phyloP scores from a whole-genome alignment of 2,797 vertebrate genomes.

The Phaenicophaeus curvirostris region DNA sequence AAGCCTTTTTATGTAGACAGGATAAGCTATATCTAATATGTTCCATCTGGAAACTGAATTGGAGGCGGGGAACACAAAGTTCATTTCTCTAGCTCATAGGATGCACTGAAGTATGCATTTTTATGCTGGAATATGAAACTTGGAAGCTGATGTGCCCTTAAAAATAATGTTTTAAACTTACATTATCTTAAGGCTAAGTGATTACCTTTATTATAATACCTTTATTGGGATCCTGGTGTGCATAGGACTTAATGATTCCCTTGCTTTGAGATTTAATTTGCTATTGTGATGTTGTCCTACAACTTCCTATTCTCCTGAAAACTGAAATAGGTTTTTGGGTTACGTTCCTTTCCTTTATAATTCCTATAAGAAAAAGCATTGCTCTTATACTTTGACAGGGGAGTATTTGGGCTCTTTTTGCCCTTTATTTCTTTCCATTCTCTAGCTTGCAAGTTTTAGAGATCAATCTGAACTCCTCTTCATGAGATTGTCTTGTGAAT shows the following conservation, averaged over 20 bases:
- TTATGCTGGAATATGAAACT: neutral
- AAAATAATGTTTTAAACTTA: neutral
- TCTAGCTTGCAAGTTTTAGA: neutral
- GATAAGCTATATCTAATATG: rapidly evolving
- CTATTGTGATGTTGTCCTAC: neutral
- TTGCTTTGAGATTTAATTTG: neutral
- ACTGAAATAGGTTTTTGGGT: neutral
- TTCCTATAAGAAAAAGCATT: neutral
- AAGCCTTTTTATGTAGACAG: neutral
- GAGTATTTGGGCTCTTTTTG: neutral
- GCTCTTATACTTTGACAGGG: neutral
- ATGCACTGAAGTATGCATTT: neutral
- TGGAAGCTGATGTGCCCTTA: neutral
- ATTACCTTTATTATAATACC: neutral
- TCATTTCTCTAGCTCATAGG: neutral
- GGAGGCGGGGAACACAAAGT: neutral
- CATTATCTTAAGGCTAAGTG: neutral
- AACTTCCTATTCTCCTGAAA: neutral
- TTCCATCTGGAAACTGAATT: neutral
- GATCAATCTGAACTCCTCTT: neutral
- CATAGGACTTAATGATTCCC: neutral
- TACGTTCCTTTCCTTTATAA: neutral
- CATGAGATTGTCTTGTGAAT: neutral
- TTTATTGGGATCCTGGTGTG: neutral
- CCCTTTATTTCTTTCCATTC: neutral